A percentile compares a stretch with the other conserved stretches of the same genome.
Conservation (phyloP, 2,113 vertebrate species). For the Pimephales promelas region DNA sequence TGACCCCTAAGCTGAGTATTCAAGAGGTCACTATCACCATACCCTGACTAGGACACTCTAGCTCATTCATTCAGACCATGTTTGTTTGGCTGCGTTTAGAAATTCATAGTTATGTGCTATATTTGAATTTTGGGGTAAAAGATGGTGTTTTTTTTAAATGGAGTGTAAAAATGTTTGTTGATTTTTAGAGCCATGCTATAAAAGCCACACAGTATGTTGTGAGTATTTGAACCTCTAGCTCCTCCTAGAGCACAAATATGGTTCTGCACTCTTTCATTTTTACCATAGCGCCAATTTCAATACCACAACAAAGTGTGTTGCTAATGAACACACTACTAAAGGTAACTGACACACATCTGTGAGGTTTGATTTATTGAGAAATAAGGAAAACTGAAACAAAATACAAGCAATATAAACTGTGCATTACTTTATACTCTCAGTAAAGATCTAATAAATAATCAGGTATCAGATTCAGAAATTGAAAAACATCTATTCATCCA, state of each 20-base stretch:
- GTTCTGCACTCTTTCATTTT: not conserved
- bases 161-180: no score
- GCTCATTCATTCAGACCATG: not conserved
- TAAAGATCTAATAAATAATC: no score
- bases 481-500: not conserved
- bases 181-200: not conserved
- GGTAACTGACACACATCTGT: not conserved
- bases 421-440: no score
- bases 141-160: no score
- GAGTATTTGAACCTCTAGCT: not conserved
- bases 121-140: no score
- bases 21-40: not conserved
- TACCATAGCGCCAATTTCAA: not conserved
- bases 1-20: not conserved
- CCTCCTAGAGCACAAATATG: slow-evolving; percentile 30
- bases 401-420: no score
- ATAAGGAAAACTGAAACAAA: no score
- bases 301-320: not conserved
- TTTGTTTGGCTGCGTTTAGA: not conserved
- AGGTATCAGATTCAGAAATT: not conserved
- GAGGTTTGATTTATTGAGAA: not conserved
- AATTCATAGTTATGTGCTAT: not conserved
- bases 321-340: not conserved
- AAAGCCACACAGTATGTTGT: not conserved
- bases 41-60: not conserved